Evolutionary conservation across 2,888 invertebrate genomes (phyloP).

Genomic region (Trichopoda pennipes): DNA sequence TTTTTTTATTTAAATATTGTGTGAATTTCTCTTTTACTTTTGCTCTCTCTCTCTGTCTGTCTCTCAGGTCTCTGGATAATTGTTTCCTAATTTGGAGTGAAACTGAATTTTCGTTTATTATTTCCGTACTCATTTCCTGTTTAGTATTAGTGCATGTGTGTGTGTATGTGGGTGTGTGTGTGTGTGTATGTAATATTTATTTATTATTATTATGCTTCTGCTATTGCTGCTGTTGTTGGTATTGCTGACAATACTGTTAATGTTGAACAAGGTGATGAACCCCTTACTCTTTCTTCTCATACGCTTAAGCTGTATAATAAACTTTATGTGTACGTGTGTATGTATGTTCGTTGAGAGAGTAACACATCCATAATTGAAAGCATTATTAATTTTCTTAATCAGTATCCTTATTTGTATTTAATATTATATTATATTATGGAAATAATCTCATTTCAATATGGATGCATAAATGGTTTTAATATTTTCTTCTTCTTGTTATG

Average conservation of each 20-base stretch:
- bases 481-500: neutral
- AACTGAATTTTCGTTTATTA: neutral
- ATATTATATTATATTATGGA: slow-evolving; percentile 61
- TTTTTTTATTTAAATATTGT: neutral
- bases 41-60: neutral
- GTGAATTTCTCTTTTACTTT: neutral
- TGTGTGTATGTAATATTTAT: neutral
- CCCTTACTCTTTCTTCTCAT: slow-evolving; percentile 16
- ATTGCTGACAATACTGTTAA: slow-evolving; percentile 4
- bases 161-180: neutral
- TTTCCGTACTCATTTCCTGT: slow-evolving; percentile 40
- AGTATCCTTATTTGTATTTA: slow-evolving; percentile 64
- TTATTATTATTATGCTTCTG: neutral
- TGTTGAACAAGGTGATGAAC: neutral
- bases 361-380: slow-evolving; percentile 67
- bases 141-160: too few species aligned
- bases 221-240: slow-evolving; percentile 10
- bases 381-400: slow-evolving; percentile 68
- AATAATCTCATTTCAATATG: slow-evolving; percentile 64
- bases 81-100: slow-evolving; percentile 10
- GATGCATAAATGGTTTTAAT: slow-evolving; percentile 12
- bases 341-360: slow-evolving; percentile 31
- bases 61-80: neutral
- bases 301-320: slow-evolving; percentile 23
- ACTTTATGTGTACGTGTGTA: neutral